phyloP scores from a whole-genome alignment of 2,797 vertebrate genomes.

The Margarornis squamiger region DNA sequence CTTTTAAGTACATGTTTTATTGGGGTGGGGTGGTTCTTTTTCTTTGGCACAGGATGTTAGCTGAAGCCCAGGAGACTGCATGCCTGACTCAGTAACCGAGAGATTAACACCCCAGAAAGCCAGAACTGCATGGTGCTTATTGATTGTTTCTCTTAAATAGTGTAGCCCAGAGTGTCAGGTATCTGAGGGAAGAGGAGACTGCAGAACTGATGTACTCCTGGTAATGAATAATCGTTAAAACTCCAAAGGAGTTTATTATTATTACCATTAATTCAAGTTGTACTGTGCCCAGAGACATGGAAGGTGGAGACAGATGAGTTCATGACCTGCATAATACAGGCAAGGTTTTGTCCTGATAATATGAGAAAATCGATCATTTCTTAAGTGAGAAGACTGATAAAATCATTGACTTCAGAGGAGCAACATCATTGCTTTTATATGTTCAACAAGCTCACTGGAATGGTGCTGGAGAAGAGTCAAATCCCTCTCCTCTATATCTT shows the following conservation, averaged over 20 bases:
- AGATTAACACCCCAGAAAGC: neutral
- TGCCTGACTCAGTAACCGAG: neutral
- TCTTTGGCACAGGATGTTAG: neutral
- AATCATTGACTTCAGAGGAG: neutral
- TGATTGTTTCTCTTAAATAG: neutral
- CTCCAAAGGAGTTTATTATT: constrained; percentile 14
- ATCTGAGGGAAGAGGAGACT: neutral
- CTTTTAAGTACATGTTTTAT: fast-evolving
- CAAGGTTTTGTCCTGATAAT: neutral
- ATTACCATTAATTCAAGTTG: constrained; percentile 14
- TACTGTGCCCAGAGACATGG: neutral
- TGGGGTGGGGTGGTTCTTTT: neutral
- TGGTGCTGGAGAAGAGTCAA: neutral
- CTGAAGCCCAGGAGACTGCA: neutral
- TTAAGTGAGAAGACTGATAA: neutral
- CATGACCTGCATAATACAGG: neutral
- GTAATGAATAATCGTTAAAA: constrained; percentile 11
- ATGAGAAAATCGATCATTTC: neutral
- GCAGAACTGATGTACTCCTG: neutral
- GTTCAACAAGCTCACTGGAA: neutral
- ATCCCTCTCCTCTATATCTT: neutral
- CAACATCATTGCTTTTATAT: neutral
- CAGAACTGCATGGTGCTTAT: neutral
- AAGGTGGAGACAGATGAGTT: constrained; percentile 1
- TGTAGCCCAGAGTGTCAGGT: neutral